These are phyloP conservation scores for Aurelia sp. DNA, from an alignment of 30 jellyfish, hydroid and myxozoan genomes.

Conservation along the genomic window DNA sequence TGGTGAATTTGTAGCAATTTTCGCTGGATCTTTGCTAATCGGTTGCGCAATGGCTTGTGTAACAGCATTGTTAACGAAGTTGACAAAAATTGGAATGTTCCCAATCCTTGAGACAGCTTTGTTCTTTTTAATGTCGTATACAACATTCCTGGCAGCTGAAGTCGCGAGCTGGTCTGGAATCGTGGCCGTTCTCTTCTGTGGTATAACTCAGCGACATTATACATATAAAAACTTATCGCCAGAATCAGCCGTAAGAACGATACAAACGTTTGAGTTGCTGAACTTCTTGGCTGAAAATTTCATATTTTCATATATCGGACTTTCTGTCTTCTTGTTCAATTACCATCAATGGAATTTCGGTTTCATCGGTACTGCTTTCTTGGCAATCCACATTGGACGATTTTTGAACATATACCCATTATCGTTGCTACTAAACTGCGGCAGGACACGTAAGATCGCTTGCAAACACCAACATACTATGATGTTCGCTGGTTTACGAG, in stretches of 20 bases:
- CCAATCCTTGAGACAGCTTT: conserved; percentile 98
- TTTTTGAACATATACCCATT: conserved; percentile 89
- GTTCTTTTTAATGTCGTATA: conserved; percentile 97
- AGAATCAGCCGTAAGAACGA: conserved; percentile 94
- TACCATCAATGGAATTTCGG: conserved; percentile 99
- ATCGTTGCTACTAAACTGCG: conserved; percentile 84
- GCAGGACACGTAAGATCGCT: conserved; percentile 93
- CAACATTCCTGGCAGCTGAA: conserved; percentile 99
- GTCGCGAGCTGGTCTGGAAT: conserved; percentile 99
- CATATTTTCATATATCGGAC: conserved; percentile 98
- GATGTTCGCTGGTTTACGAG: conserved; percentile 99
- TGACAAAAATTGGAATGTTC: conserved; percentile 98
- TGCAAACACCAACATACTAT: conserved; percentile 91
- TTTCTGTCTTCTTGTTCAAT: conserved; percentile 90
- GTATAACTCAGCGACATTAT: conserved; percentile 99
- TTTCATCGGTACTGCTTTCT: conserved; percentile 93
- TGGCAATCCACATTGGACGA: conserved; percentile 97
- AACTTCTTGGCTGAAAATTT: conserved; percentile 98
- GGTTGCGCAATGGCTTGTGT: conserved; percentile 97
- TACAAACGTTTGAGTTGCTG: conserved; percentile 94
- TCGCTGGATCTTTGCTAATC: conserved; percentile 95
- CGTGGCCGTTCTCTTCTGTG: conserved; percentile 99
- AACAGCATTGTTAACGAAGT: conserved; percentile 97
- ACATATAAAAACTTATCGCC: conserved; percentile 98
- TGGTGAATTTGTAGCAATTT: conserved; percentile 95